Base-by-base conservation (phyloP, 2,113 vertebrate genomes). In the Brachyhypopomus gauderio region DNA sequence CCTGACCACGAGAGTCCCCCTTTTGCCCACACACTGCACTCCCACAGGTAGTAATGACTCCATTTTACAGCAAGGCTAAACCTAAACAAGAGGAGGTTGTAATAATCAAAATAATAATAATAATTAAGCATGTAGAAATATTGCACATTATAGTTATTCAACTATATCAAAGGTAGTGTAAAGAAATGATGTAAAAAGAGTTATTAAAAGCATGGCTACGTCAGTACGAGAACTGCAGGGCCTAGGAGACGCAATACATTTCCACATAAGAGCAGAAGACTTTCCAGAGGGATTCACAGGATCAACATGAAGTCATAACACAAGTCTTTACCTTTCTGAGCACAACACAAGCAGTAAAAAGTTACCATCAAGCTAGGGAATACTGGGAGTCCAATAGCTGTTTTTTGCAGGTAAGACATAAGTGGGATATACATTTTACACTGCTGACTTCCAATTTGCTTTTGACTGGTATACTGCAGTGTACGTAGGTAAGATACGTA, bases 11-110 rank as follows among this genome's bases (percentile, higher is more conserved):
- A 25, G 20, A 56, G 41, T 59, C 73, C 25, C 73, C 83, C 67
- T 88, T 90, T 92, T 90, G 90, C 91, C 91, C 88, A 89, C 87
- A 85, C 83, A 90, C 88, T 90, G 85, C 80, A 88, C 79, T 71
- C 76, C 85, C 83, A 78, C 66, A 66, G 56, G 20, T 16, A 66
- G 80, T 78, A 77, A 67, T 9, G 48, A 25, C 72, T 30, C 36
- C 55, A 55, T 64, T 34, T 74, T 12, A 72, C 66, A 48, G 7
- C 62, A 55, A 79, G 69, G 27, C 22, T 55, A 70, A 82, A 34
- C 66, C 27, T 45, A 75, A 83, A 72, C 48, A n/a, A 63, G 80
- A 66, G 71, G 3, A 20, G 4, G 79, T 58, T 63, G 73, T 36
- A 27, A 14, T 20, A 66, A 59, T n/a, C 56, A 25, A 75, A 84